Evolutionary conservation across 2,888 invertebrate genomes (phyloP).

Genomic region (Lysandra bellargus): DNA sequence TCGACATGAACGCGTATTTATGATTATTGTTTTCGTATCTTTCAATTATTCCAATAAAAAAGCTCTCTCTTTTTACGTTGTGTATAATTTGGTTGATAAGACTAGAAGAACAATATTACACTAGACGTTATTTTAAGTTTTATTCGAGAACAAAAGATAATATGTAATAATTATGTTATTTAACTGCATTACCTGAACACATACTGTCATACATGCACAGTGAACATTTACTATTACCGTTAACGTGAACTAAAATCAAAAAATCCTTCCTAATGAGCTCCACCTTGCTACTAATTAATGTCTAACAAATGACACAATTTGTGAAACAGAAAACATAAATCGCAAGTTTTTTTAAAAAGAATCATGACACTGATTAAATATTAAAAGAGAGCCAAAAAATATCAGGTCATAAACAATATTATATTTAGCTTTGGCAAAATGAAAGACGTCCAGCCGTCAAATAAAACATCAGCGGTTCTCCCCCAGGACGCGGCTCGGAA

Average conservation of each 20-base stretch:
- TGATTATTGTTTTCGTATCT: neutral
- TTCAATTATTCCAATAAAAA: neutral
- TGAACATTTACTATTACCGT: neutral
- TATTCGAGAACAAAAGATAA: neutral
- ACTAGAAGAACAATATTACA: neutral
- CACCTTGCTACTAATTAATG: slow-evolving; percentile 2
- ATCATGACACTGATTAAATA: slow-evolving; percentile 33
- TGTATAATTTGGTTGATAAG: neutral
- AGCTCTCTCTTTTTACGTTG: neutral
- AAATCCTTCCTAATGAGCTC: neutral
- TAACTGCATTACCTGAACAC: too few relatives aligned
- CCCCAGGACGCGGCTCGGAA: slow-evolving; percentile 51
- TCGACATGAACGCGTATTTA: neutral
- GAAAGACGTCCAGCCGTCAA: slow-evolving; percentile 56
- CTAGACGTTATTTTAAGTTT: neutral
- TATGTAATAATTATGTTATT: too few relatives aligned
- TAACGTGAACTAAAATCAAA: neutral
- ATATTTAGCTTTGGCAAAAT: slow-evolving; percentile 44
- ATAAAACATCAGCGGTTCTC: slow-evolving; percentile 60
- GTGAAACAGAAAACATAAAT: neutral
- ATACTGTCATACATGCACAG: too few relatives aligned
- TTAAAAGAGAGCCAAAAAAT: slow-evolving; percentile 34
- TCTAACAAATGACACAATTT: neutral
- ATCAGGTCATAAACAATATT: slow-evolving; percentile 43
- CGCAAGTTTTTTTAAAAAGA: slow-evolving; percentile 8